Conservation (phyloP, 2,113 vertebrate species). For the Kryptolebias marmoratus region DNA sequence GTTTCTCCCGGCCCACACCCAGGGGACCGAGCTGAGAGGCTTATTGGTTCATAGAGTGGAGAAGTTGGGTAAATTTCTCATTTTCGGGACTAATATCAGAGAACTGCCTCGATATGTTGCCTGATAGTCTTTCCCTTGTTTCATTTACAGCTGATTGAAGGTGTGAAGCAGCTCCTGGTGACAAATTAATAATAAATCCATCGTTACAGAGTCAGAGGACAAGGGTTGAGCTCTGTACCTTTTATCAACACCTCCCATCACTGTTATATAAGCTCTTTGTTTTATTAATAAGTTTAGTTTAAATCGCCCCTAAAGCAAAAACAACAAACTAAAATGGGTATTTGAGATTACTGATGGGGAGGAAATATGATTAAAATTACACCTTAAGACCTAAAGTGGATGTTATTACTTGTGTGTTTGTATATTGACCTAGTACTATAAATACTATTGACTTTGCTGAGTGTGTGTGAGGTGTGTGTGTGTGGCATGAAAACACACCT, state of each 20-base stretch:
- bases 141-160: background rate
- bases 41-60: background rate
- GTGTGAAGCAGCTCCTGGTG: background rate
- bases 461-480: too few species aligned
- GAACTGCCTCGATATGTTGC: background rate
- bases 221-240: constrained; percentile 1
- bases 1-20: background rate
- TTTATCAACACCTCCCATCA: too few species aligned
- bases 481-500: too few species aligned
- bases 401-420: too few species aligned
- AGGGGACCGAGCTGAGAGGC: background rate
- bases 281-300: too few species aligned
- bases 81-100: background rate
- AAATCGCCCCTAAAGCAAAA: too few species aligned
- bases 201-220: background rate
- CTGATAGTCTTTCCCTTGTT: background rate
- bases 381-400: too few species aligned
- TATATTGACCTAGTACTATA: too few species aligned
- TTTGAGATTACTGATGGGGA: too few species aligned
- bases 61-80: background rate
- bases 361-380: too few species aligned
- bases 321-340: too few species aligned
- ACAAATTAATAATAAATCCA: background rate
- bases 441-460: background rate
- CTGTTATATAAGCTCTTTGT: too few species aligned